Percentiles rank a stretch among this genome's conserved stretches.
These are phyloP conservation scores for Diabrotica virgifera DNA, from an alignment of 1,140 invertebrate species.

Conservation along the genomic window DNA sequence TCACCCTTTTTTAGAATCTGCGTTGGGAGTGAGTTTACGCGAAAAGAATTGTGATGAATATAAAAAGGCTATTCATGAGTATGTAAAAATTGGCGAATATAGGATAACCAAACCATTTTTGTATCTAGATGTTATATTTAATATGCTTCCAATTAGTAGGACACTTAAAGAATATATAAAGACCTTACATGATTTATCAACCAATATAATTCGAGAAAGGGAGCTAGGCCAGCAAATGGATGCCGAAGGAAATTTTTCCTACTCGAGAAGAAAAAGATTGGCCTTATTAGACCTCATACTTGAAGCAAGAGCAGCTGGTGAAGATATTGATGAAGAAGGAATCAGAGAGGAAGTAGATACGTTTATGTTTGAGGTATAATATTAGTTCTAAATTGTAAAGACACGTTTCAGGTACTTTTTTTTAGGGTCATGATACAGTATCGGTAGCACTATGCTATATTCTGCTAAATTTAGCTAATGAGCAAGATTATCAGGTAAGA, in stretches of 20 bases:
- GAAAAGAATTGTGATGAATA: not conserved
- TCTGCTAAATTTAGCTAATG: too few relatives aligned
- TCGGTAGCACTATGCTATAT: too few relatives aligned
- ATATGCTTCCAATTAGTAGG: not conserved
- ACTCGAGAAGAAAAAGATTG: slow-evolving; percentile 52
- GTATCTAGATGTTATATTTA: not conserved
- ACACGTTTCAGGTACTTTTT: too few relatives aligned
- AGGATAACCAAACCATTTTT: not conserved
- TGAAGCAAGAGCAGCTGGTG: slow-evolving; percentile 56
- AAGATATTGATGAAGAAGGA: slow-evolving; percentile 59
- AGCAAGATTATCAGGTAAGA: too few relatives aligned
- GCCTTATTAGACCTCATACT: slow-evolving; percentile 75
- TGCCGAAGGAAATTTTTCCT: slow-evolving; percentile 3
- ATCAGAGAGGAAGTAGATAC: too few relatives aligned
- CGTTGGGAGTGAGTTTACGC: too few relatives aligned
- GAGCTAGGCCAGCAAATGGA: not conserved
- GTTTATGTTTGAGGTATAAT: too few relatives aligned
- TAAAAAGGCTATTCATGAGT: slow-evolving; percentile 9
- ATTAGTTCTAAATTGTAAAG: too few relatives aligned
- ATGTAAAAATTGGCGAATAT: not conserved
- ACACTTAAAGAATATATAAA: not conserved
- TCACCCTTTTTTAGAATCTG: too few relatives aligned
- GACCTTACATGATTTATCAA: slow-evolving; percentile 1
- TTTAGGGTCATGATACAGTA: too few relatives aligned
- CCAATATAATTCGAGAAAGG: slow-evolving; percentile 4